Percentiles rank a stretch among this genome's conserved stretches.
These are phyloP conservation scores for Sphaeridia pumilis DNA, from an alignment of 2,888 invertebrate species.

Conservation along the genomic window DNA sequence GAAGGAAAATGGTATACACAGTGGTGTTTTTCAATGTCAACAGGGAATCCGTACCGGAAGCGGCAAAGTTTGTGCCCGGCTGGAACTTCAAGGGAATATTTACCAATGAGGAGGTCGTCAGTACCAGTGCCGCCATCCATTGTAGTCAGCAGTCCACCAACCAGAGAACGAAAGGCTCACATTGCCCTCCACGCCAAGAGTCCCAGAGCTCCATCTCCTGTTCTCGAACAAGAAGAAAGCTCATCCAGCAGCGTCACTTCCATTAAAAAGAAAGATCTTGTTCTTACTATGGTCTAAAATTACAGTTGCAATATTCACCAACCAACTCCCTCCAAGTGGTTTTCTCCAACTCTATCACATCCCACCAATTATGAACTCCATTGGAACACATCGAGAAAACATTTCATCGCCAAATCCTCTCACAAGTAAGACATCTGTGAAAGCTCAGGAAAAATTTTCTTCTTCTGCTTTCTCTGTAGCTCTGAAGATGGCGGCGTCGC, in stretches of 20 bases:
- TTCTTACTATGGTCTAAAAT: constrained; percentile 5
- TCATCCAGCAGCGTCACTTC: neutral
- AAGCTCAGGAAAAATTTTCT: too few relatives aligned
- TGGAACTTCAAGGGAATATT: constrained; percentile 13
- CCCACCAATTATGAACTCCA: too few relatives aligned
- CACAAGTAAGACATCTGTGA: too few relatives aligned
- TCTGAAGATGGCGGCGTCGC: too few relatives aligned
- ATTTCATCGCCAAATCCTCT: too few relatives aligned
- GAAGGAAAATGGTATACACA: neutral
- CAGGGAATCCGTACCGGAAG: constrained; percentile 17
- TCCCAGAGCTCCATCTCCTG: neutral
- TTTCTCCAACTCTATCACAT: too few relatives aligned
- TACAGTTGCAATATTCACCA: neutral
- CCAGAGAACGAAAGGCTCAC: too few relatives aligned
- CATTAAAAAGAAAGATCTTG: neutral
- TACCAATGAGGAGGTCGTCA: constrained; percentile 4
- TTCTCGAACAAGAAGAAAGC: neutral
- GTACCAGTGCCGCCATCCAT: constrained; percentile 14
- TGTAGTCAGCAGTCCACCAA: constrained; percentile 8
- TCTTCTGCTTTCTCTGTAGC: too few relatives aligned
- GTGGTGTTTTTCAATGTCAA: neutral
- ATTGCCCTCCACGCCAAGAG: neutral
- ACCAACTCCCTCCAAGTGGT: too few relatives aligned
- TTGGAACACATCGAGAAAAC: too few relatives aligned
- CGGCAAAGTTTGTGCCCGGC: constrained; percentile 17